Conservation (phyloP, 2,797 vertebrate species). For the Lepidocolaptes lacrymiger region DNA sequence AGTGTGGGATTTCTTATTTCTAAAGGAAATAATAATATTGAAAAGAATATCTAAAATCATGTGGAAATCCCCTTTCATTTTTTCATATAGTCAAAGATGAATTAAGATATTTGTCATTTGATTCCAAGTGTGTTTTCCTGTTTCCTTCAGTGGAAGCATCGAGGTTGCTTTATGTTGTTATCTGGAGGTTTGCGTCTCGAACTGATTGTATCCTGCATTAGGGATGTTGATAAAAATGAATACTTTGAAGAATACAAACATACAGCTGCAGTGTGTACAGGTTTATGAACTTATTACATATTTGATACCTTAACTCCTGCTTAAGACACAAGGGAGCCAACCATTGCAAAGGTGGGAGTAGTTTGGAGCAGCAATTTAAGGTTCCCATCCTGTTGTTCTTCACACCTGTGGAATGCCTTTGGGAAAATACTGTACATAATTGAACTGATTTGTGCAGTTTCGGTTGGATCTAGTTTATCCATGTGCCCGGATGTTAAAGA, state of each 20-base stretch:
- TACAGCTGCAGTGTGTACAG: background rate
- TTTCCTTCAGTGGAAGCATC: background rate
- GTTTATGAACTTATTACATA: background rate
- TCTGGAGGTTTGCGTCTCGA: background rate
- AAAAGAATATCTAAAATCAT: background rate
- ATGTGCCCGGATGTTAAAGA: background rate
- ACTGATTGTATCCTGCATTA: background rate
- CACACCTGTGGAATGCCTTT: background rate
- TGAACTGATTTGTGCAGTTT: background rate
- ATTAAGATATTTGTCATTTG: background rate
- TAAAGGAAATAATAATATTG: background rate
- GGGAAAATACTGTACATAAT: background rate
- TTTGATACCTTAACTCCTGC: background rate
- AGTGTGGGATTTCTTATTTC: background rate
- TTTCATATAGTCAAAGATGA: background rate
- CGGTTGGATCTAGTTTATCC: background rate
- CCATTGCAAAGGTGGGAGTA: background rate
- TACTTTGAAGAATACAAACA: background rate
- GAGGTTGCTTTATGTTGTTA: background rate
- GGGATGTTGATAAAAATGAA: background rate
- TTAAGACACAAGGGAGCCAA: background rate
- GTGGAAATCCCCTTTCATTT: background rate
- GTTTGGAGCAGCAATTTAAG: background rate
- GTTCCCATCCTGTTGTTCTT: background rate
- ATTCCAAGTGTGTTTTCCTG: background rate